Conservation (phyloP, 2,113 vertebrate genomes). For the Capreolus pygargus region DNA sequence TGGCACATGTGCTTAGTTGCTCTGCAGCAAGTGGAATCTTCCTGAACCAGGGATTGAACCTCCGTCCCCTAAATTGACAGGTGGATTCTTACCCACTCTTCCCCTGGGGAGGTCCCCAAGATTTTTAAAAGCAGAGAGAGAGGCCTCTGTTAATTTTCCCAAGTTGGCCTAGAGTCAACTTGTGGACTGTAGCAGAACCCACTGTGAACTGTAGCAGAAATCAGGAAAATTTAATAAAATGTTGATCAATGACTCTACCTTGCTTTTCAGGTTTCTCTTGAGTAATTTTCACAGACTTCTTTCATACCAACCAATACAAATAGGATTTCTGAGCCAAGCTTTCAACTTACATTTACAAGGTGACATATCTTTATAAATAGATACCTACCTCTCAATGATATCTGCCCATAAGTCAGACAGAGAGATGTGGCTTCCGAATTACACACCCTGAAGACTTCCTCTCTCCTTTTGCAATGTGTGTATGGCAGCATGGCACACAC, state of each 20-base stretch:
- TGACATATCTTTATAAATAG: background rate
- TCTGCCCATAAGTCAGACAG: background rate
- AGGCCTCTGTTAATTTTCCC: conserved; percentile 53
- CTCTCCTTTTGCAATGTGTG: accelerated
- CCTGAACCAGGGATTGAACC: background rate
- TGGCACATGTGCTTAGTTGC: accelerated
- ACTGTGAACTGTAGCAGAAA: conserved; percentile 23
- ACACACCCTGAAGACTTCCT: background rate
- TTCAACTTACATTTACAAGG: background rate
- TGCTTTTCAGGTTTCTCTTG: conserved; percentile 51
- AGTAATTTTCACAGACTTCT: conserved; percentile 30
- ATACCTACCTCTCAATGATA: background rate
- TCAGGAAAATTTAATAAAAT: conserved; percentile 57
- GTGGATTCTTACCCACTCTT: background rate
- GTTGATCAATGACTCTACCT: conserved; percentile 19
- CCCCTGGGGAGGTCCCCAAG: background rate
- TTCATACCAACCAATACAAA: conserved; percentile 9
- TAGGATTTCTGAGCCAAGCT: conserved; percentile 25
- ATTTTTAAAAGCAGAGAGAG: conserved; percentile 67
- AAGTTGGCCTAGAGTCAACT: background rate
- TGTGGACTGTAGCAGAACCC: conserved; percentile 9
- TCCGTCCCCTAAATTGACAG: background rate
- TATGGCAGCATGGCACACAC: background rate
- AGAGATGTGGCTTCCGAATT: background rate
- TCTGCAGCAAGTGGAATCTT: background rate